Conservation (phyloP, 2,888 invertebrate genomes). For the Ernsta delagoae region DNA sequence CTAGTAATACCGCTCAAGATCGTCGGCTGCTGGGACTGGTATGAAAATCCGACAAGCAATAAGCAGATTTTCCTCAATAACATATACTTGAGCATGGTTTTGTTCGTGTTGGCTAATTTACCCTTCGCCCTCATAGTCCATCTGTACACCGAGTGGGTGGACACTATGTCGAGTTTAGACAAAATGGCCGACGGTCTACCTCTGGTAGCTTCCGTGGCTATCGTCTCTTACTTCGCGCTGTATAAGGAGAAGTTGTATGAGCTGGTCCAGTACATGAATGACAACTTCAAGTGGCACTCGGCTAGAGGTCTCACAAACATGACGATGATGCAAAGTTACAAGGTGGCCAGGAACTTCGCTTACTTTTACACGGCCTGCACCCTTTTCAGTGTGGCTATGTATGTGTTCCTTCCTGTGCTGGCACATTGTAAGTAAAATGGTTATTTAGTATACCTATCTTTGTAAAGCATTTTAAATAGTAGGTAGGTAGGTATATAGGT, state of each 20-base stretch:
- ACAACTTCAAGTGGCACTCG: constrained; percentile 67
- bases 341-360: constrained; percentile 62
- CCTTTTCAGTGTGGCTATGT: constrained; percentile 70
- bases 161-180: constrained; percentile 64
- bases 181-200: constrained; percentile 69
- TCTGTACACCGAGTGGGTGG: constrained; percentile 64
- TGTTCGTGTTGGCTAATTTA: constrained; percentile 57
- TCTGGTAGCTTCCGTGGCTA: constrained; percentile 57
- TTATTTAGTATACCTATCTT: no score
- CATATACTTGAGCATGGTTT: constrained; percentile 58
- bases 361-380: constrained; percentile 70
- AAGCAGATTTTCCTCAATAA: constrained; percentile 56
- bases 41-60: constrained; percentile 48
- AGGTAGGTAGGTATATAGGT: no score
- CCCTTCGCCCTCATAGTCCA: constrained; percentile 55
- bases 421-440: constrained; percentile 71
- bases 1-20: constrained; percentile 62
- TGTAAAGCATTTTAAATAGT: no score
- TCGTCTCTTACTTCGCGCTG: constrained; percentile 64
- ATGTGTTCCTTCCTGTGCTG: constrained; percentile 61
- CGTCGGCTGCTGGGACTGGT: constrained; percentile 73
- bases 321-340: constrained; percentile 67
- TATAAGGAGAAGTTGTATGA: constrained; percentile 61
- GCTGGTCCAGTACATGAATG: constrained; percentile 61
- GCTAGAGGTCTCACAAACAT: constrained; percentile 72